phyloP scores from a whole-genome alignment of 2,113 vertebrate genomes.

The Salvator merianae region DNA sequence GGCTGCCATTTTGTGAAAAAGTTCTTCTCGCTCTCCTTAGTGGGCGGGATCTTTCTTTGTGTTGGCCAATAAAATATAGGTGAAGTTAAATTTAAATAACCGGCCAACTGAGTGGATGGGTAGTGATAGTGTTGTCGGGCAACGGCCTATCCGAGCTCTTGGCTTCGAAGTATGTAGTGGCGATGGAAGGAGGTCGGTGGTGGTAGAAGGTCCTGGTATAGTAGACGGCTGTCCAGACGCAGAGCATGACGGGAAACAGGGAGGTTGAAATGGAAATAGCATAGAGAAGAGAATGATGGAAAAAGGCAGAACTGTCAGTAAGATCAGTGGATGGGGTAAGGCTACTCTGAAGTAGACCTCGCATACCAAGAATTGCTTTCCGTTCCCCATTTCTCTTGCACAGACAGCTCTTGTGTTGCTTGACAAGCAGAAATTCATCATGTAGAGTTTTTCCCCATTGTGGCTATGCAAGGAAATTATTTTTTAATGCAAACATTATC shows the following conservation, averaged over 20 bases:
- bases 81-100: not conserved
- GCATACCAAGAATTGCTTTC: too few species aligned
- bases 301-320: not conserved
- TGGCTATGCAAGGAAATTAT: not conserved
- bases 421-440: slow-evolving; percentile 6
- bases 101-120: not conserved
- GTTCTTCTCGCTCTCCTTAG: too few species aligned
- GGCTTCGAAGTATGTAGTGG: too few species aligned
- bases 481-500: too few species aligned
- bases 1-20: not conserved
- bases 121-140: not conserved
- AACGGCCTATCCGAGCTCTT: not conserved
- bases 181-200: too few species aligned
- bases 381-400: too few species aligned
- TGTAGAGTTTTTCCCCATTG: not conserved
- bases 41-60: not conserved
- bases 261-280: too few species aligned
- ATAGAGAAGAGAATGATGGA: not conserved
- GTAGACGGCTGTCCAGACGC: not conserved
- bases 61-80: not conserved
- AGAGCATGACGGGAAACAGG: not conserved
- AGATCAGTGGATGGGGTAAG: not conserved
- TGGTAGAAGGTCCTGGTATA: too few species aligned
- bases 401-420: not conserved
- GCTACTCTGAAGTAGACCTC: not conserved